Conservation (phyloP, 2,797 vertebrate species). For the Lagocephalus sceleratus region DNA sequence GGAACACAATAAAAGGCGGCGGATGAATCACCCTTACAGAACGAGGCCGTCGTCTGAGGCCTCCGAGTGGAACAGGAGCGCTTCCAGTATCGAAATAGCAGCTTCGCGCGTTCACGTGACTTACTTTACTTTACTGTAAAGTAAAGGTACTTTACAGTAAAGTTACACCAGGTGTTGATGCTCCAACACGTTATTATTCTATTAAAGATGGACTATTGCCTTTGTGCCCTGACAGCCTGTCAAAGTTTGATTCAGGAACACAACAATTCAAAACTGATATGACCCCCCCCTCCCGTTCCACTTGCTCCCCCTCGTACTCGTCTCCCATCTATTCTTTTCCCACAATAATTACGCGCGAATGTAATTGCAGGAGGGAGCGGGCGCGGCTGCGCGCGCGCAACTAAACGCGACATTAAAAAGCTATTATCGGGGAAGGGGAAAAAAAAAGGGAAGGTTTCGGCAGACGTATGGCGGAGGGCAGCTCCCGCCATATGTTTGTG, state of each 20-base stretch:
- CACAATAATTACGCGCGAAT: constrained; percentile 68
- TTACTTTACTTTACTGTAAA: too few relatives aligned
- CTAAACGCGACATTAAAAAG: constrained; percentile 76
- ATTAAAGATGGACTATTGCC: constrained; percentile 28
- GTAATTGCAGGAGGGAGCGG: constrained; percentile 54
- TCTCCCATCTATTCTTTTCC: constrained; percentile 61
- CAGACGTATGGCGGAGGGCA: constrained; percentile 65
- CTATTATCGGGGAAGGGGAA: constrained; percentile 75
- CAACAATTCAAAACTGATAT: constrained; percentile 61
- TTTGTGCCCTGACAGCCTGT: constrained; percentile 60
- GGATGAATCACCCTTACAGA: constrained; percentile 70
- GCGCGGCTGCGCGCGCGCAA: constrained; percentile 48
- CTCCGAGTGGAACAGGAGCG: constrained; percentile 63
- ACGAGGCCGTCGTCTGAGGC: constrained; percentile 55
- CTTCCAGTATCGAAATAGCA: constrained; percentile 61
- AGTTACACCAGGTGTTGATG: constrained; percentile 58
- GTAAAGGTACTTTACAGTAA: too few relatives aligned
- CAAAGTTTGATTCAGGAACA: constrained; percentile 59
- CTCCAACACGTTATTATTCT: constrained; percentile 48
- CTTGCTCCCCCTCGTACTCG: constrained; percentile 44
- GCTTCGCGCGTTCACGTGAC: constrained; percentile 55
- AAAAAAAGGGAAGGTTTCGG: constrained; percentile 67
- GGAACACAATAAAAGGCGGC: constrained; percentile 46
- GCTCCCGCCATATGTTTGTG: constrained; percentile 68
- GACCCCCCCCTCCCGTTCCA: constrained; percentile 36